Base-by-base conservation (phyloP, 2,888 invertebrate species). In the Laothoe populi region DNA sequence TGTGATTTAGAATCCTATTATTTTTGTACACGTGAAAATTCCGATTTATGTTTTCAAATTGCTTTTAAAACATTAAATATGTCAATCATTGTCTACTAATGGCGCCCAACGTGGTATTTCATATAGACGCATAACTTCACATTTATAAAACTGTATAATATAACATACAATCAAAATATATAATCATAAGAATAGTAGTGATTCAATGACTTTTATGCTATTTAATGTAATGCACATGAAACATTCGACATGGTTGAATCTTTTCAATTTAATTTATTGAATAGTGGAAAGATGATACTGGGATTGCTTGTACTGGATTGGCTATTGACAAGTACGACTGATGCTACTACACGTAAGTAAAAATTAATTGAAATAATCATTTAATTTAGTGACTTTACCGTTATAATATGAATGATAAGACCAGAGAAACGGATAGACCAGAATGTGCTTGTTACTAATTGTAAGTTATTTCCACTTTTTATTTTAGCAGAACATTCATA, bases 311-410 rank as follows among this genome's bases (percentile, higher is more conserved):
- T 89, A 65, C 77, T 90, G 87, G 90, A 90, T 84, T 90, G 87
- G 85, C 73, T 90, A 64, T 77, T 89, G 40, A 81, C 88, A 46
- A 81, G 79, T 53, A 81, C 85, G n/a, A 89, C 87, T 21, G 81
- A 84, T 71, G 90, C 90, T 58, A 84, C 87, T 0, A 78, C 83
- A 63, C 87, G 90, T 91, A 75, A 90, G 90, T 90, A 73, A 0
- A 49, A 31, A 31, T 35, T 3, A 19, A 1, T 10, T 2, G 10
- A 4, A 49, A 21, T 35, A 8, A 35, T 4, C 11, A 19, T 19
- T 35, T 4, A n/a, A 11, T 35, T 8, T 23, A n/a, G 7, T 13
- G 0, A 57, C 2, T 21, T 8, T 57, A 38, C 21, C 5, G 10
- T 35, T 24, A 58, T n/a, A 31, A 8, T 31, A 53, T 35, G 7